These are phyloP conservation scores for Drosophila paramelanica DNA, from an alignment of 2,888 invertebrate species.

Conservation along the genomic window DNA sequence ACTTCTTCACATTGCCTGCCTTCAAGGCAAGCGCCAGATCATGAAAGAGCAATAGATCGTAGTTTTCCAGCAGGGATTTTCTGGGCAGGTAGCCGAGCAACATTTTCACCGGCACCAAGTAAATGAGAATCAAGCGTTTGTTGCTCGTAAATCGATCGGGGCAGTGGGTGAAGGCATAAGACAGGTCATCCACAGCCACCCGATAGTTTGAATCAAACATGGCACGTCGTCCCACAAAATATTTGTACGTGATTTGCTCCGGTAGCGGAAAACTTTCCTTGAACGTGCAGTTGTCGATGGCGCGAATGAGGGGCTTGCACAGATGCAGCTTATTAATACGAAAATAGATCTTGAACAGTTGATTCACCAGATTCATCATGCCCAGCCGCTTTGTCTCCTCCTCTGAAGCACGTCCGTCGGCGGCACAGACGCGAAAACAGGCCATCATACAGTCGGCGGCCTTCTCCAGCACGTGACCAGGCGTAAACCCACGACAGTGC, in stretches of 20 bases:
- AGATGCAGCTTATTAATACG: slow-evolving; percentile 95
- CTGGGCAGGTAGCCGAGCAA: slow-evolving; percentile 97
- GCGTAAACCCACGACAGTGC: slow-evolving; percentile 73
- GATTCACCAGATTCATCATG: slow-evolving; percentile 98
- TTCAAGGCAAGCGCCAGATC: slow-evolving; percentile 95
- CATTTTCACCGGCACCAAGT: slow-evolving; percentile 98
- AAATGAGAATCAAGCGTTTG: slow-evolving; percentile 96
- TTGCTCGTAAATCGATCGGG: slow-evolving; percentile 92
- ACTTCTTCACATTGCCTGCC: slow-evolving; percentile 93
- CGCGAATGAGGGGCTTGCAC: slow-evolving; percentile 97
- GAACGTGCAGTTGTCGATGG: slow-evolving; percentile 96
- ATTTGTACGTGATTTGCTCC: slow-evolving; percentile 98
- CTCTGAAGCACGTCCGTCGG: slow-evolving; percentile 91
- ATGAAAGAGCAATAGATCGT: slow-evolving; percentile 95
- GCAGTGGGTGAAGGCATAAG: slow-evolving; percentile 97
- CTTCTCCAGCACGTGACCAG: slow-evolving; percentile 90
- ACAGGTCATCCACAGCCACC: slow-evolving; percentile 95
- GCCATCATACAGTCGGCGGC: slow-evolving; percentile 97
- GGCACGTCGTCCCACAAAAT: slow-evolving; percentile 98
- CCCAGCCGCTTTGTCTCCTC: slow-evolving; percentile 97
- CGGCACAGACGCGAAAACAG: slow-evolving; percentile 97
- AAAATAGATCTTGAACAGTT: slow-evolving; percentile 97
- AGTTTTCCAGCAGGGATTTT: slow-evolving; percentile 91
- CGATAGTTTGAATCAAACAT: slow-evolving; percentile 99
- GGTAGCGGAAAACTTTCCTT: slow-evolving; percentile 95